These are phyloP conservation scores for Tapera naevia DNA, from an alignment of 2,797 vertebrate genomes.

Conservation along the genomic window DNA sequence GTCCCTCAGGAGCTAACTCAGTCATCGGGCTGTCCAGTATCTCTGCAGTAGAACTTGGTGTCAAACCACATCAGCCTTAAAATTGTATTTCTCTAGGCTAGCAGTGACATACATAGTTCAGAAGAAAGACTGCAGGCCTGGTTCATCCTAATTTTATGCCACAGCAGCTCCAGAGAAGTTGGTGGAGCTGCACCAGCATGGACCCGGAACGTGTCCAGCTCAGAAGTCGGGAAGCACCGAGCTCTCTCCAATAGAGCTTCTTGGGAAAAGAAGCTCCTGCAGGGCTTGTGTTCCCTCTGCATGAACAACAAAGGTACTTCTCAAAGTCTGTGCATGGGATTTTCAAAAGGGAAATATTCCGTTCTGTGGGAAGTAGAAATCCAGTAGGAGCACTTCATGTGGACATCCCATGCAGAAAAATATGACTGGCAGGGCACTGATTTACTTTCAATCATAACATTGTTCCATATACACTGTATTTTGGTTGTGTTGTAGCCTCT, in stretches of 20 bases:
- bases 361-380: neutral
- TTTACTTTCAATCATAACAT: neutral
- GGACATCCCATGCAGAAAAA: neutral
- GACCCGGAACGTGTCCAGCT: neutral
- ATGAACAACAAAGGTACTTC: neutral
- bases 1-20: neutral
- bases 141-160: slow-evolving; percentile 32
- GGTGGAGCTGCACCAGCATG: accelerated
- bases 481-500: neutral
- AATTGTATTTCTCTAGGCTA: slow-evolving; percentile 28
- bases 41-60: slow-evolving; percentile 18
- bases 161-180: neutral
- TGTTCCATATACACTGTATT: neutral
- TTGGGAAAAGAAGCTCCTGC: neutral
- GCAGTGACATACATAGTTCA: slow-evolving; percentile 40
- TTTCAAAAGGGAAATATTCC: neutral
- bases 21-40: neutral
- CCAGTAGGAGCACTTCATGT: neutral
- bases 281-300: neutral
- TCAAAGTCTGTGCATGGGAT: neutral
- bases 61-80: slow-evolving; percentile 56
- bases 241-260: neutral
- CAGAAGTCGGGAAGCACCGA: neutral
- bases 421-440: neutral
- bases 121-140: neutral